Evolutionary conservation across 2,888 invertebrate genomes (phyloP).

Genomic region (Cacoxenus indagator): DNA sequence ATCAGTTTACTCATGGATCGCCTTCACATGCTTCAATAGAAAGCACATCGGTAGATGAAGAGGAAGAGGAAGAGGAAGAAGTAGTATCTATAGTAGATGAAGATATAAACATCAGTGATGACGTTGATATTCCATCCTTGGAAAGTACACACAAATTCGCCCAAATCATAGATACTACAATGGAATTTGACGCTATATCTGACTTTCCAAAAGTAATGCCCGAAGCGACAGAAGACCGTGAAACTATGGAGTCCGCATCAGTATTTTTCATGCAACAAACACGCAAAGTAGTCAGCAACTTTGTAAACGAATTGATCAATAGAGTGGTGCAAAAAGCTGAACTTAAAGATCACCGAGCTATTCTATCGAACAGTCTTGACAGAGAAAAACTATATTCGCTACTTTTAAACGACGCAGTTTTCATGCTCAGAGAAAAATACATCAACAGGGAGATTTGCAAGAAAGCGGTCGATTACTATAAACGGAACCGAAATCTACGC

Average conservation of each 20-base stretch:
- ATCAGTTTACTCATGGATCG: slow-evolving; percentile 41
- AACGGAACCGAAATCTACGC: slow-evolving; percentile 48
- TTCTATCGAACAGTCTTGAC: slow-evolving; percentile 44
- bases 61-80: not conserved
- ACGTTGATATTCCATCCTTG: not conserved
- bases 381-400: slow-evolving; percentile 39
- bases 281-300: slow-evolving; percentile 26
- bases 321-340: slow-evolving; percentile 42
- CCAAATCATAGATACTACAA: slow-evolving; percentile 12
- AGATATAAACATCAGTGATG: not conserved
- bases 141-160: slow-evolving; percentile 10
- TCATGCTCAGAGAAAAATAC: not conserved
- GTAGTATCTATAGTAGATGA: slow-evolving; percentile 4
- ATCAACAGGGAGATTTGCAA: slow-evolving; percentile 38
- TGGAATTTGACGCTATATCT: slow-evolving; percentile 30
- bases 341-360: slow-evolving; percentile 23
- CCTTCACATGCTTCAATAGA: slow-evolving; percentile 28
- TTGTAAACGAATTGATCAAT: slow-evolving; percentile 41
- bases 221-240: slow-evolving; percentile 17
- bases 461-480: slow-evolving; percentile 54
- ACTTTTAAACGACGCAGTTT: not conserved
- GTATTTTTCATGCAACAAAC: not conserved
- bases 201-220: slow-evolving; percentile 19
- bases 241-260: slow-evolving; percentile 12
- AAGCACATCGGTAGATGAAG: not conserved